Percentiles rank a stretch among this genome's conserved stretches.
Evolutionary conservation across 1,140 invertebrate genomes (phyloP).

Genomic region (Uloborus diversus): DNA sequence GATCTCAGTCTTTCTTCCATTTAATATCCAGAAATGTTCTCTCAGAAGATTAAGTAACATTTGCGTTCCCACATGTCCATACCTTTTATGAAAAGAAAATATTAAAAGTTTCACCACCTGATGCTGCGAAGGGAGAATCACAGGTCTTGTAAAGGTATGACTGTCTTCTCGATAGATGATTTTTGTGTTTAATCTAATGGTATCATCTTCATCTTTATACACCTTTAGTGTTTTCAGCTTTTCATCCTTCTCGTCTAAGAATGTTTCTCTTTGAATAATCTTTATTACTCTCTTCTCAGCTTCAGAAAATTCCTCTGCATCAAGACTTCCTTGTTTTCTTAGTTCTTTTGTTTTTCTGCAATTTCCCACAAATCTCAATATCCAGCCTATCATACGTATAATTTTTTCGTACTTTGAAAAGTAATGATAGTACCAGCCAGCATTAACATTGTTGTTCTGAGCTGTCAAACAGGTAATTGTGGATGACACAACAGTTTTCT

Average conservation of each 20-base stretch:
- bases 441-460: background rate
- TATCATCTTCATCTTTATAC: conserved; percentile 3
- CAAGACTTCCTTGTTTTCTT: conserved; percentile 9
- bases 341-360: conserved; percentile 2
- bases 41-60: too few species aligned
- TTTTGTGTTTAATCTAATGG: background rate
- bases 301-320: conserved; percentile 21
- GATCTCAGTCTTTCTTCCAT: background rate
- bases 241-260: background rate
- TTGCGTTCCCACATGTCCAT: too few species aligned
- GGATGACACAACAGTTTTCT: conserved; percentile 13
- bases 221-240: conserved; percentile 16
- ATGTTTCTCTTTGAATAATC: conserved; percentile 7
- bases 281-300: conserved; percentile 36
- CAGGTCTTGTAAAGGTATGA: background rate
- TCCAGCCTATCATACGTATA: conserved; percentile 11
- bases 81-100: background rate
- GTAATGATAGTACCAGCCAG: background rate
- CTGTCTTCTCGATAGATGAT: background rate
- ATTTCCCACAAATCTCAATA: conserved; percentile 2
- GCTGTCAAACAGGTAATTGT: background rate
- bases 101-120: background rate
- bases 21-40: conserved; percentile 27
- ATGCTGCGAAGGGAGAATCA: conserved; percentile 11
- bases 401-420: conserved; percentile 11